These are phyloP conservation scores for Gambusia yucatana DNA, from an alignment of 2,797 vertebrate species.

Conservation along the genomic window DNA sequence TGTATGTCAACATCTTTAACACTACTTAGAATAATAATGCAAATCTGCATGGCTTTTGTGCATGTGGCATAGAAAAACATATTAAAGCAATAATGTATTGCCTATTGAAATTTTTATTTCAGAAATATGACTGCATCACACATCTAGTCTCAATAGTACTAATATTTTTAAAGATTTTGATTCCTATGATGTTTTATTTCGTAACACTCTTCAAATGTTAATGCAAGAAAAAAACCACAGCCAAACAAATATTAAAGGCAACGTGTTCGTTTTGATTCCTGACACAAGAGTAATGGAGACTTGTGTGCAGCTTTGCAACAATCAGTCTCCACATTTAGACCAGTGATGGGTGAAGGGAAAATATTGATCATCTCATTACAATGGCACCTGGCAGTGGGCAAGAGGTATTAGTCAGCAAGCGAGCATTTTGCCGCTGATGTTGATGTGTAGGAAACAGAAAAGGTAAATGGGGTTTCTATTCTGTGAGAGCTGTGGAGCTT, in stretches of 20 bases:
- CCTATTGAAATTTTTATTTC: neutral
- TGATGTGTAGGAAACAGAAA: neutral
- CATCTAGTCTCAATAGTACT: neutral
- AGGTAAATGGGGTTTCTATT: neutral
- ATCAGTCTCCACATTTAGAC: neutral
- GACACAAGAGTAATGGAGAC: neutral
- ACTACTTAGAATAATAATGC: neutral
- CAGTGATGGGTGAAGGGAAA: neutral
- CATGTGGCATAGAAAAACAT: neutral
- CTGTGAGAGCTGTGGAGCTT: neutral
- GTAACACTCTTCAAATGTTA: neutral
- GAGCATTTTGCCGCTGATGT: neutral
- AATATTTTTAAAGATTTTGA: neutral
- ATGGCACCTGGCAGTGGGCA: slow-evolving; percentile 9
- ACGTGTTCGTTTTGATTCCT: neutral
- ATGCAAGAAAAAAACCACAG: neutral
- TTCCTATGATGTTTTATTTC: neutral
- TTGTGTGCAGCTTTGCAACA: neutral
- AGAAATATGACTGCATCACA: neutral
- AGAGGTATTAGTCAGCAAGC: neutral
- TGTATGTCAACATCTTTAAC: neutral
- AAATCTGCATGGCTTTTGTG: neutral
- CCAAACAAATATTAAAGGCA: neutral
- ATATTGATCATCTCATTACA: slow-evolving; percentile 10
- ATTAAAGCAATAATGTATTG: neutral